Base-by-base conservation (phyloP, 2,888 invertebrate genomes). In the Drosophila dives region DNA sequence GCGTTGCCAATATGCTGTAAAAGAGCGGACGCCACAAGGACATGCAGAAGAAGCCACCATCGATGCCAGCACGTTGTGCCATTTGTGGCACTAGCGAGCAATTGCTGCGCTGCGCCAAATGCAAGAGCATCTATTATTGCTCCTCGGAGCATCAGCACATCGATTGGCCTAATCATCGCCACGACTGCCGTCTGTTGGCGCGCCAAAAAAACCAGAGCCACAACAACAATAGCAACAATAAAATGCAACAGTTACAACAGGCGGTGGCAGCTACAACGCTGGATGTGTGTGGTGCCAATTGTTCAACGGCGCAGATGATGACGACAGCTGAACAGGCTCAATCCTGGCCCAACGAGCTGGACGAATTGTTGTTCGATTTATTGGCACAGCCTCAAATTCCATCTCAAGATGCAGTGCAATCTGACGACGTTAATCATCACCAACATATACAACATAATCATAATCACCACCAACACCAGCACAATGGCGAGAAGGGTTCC, bases 131-230 rank as follows among this genome's bases (percentile, higher is more conserved):
- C 59, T 96, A 95, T 92, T 97, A 97, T 93, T 97, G 97, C 93
- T 96, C 95, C 71, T 96, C 95, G 82, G 95, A 95, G 75, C 97
- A 97, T 92, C 97, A 97, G 93, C 95, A 95, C 77, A 94, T 95
- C 86, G 96, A 97, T 91, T 97, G 97, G 97, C 95, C 95, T 90
- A 94, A 94, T 80, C 97, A 97, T 91, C 97, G 95, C 93, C 93
- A 93, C 81, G 94, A 94, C 83, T 96, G 96, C 91, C 92, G 93
- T 60, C 93, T 94, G 86, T 90, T 94, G 90, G 92, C 93, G 32
- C 91, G 88, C 23, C 88, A 90, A 32, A 91, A 88, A 56, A 45
- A 45, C 4, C 89, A 75, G 59, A 80, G 74, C 54, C 86, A 87
- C 42, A 80, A 87, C 83, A 88, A 58, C 69, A 89, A 53, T 77